Evolutionary conservation across 2,113 vertebrate genomes (phyloP).

Genomic region (Thryonomys swinderianus): DNA sequence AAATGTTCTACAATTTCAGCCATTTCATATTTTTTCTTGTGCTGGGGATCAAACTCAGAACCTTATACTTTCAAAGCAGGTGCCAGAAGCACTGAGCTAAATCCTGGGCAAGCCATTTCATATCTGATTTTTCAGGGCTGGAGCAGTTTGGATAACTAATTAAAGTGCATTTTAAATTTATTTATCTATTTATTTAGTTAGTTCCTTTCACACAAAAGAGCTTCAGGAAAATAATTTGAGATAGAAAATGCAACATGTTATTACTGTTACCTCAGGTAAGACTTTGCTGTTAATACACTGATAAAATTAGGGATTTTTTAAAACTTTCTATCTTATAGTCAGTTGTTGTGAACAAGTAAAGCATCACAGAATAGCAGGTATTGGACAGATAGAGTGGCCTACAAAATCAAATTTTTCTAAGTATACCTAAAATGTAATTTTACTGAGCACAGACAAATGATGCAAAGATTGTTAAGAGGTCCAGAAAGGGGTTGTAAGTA

Average conservation of each 20-base stretch:
- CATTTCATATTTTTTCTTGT: constrained; percentile 75
- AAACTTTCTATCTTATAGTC: not conserved
- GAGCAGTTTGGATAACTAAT: not conserved
- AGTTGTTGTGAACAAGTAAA: not conserved
- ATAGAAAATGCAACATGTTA: not conserved
- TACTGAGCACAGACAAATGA: not conserved
- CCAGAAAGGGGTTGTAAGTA: not conserved
- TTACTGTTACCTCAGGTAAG: not conserved
- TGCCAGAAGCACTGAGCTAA: too few species aligned
- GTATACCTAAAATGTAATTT: not conserved
- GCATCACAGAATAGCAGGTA: not conserved
- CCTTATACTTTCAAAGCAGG: too few species aligned
- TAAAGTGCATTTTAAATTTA: not conserved
- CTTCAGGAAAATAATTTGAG: constrained; percentile 14
- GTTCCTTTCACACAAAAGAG: not conserved
- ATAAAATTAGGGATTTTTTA: not conserved
- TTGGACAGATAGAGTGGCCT: not conserved
- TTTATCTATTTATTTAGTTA: not conserved
- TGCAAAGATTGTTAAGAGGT: not conserved
- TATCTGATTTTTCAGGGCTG: constrained; percentile 75
- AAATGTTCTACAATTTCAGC: constrained; percentile 76
- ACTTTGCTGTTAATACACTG: not conserved
- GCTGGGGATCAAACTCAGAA: too few species aligned
- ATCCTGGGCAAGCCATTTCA: constrained; percentile 28
- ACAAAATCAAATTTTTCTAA: not conserved